A percentile compares a stretch with the other conserved stretches of the same genome.
Conservation (phyloP, 2,113 vertebrate genomes). For the rabbit (Oryctolagus cuniculus) region mOryCun1.1 NC_091442.1:27519001-27519500, state of each 20-base stretch:
- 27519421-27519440: neutral
- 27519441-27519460: neutral
- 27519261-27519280: neutral
- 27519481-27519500: neutral
- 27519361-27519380: neutral
- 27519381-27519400: neutral
- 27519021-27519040: neutral
- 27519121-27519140: fast-evolving
- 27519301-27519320: neutral
- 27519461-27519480: neutral
- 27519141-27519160: fast-evolving
- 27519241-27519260: neutral
- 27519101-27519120: neutral
- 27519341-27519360: neutral
- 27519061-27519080: neutral
- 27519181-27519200: neutral
- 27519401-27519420: neutral
- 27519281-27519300: neutral
- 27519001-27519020: neutral
- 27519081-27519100: fast-evolving
- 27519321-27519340: no score
- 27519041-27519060: neutral
- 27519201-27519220: neutral
- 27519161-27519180: fast-evolving
- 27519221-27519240: neutral